These are phyloP conservation scores for Diabrotica undecimpunctata DNA, from an alignment of 1,140 invertebrate species.

Conservation along the genomic window DNA sequence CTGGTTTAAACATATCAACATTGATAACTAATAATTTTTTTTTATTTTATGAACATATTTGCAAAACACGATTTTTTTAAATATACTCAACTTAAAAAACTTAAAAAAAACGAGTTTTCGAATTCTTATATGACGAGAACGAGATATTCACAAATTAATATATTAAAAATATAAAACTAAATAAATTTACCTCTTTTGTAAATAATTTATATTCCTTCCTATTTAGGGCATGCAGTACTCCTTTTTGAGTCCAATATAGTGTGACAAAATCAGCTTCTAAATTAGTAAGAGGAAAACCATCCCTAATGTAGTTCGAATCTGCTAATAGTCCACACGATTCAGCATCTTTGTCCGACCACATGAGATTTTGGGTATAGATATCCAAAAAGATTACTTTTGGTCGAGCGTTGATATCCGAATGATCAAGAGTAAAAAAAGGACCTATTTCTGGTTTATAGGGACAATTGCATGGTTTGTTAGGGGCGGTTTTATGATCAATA, in stretches of 20 bases:
- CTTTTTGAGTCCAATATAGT: conserved; percentile 67
- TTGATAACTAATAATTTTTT: no score
- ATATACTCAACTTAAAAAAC: no score
- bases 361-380: conserved; percentile 55
- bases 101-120: no score
- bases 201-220: conserved; percentile 48
- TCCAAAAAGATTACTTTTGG: conserved; percentile 66
- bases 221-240: conserved; percentile 60
- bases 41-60: no score
- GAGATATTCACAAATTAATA: no score
- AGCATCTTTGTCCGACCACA: conserved; percentile 62
- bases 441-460: conserved; percentile 57
- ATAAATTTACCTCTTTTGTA: conserved; percentile 22
- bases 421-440: conserved; percentile 63
- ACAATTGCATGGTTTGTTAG: conserved; percentile 52
- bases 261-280: conserved; percentile 63
- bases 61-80: no score
- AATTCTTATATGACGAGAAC: no score
- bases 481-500: conserved; percentile 43
- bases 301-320: conserved; percentile 34
- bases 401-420: conserved; percentile 52
- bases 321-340: conserved; percentile 63
- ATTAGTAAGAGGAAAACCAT: conserved; percentile 55
- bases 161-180: no score
- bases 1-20: no score